Evolutionary conservation across 1,140 invertebrate species (phyloP), one percentile per base, ranked within the genome.

Genomic region (Neuroterus valhalla): DNA sequence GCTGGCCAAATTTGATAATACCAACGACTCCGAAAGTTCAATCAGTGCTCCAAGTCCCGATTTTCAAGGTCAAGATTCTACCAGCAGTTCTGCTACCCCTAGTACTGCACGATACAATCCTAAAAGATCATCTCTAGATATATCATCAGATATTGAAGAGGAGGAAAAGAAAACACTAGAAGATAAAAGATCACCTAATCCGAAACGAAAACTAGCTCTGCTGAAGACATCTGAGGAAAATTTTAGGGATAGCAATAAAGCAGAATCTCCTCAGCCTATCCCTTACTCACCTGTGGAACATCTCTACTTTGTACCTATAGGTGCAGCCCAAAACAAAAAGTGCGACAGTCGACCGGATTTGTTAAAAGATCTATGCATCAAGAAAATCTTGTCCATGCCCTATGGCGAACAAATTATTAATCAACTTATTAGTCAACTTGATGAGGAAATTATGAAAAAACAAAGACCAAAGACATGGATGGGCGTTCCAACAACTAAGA

Each of bases 371-470:
- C 83, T 94, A 14, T 94, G 94, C 82, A 86, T 95, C 17, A 90
- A 91, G 76, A 92, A 90, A 78, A 91, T 95, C 23, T 86, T 92
- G 38, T 91, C 92, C 3, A 90, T 94, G 84, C 94, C 94, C 5
- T 93, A 91, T 79, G 94, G 94, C 26, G 82, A 90, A 11, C 91
- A 92, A 74, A 91, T 95, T 71, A 88, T 95, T 73, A 91, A 93
- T 86, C 92, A 94, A 84, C 84, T 95, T 74, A 93, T 80, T 66
- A 50, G 68, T 80, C 14, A 82, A 77, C 69, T 46, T 15, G 38
- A 31, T 11, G 38, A 46, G 43, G 21, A 31, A 55, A 8, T 21
- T 11, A 21, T 55, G 68, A 50, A 50, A 45, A 90, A 31, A 81
- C 88, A 78, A 87, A 81, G 81, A 87, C 83, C 77, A 72, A 84